Evolutionary conservation across 2,113 vertebrate genomes (phyloP).

Genomic region (Misgurnus mizolepis): DNA sequence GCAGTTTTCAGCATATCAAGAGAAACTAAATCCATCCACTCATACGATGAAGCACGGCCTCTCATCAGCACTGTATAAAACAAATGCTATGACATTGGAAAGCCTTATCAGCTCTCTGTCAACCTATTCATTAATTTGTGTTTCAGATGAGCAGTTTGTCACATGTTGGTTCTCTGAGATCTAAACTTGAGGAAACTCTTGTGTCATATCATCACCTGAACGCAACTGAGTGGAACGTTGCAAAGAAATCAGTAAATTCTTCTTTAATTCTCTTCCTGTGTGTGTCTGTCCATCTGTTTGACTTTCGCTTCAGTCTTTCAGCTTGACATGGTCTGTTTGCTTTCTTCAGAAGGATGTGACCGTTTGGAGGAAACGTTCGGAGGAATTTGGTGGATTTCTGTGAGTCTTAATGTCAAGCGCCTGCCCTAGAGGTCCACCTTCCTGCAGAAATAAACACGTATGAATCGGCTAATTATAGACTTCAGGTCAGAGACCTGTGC

Average conservation of each 20-base stretch:
- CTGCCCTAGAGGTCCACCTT: too few species aligned
- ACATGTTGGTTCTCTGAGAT: slow-evolving; percentile 22
- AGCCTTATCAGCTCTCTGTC: too few species aligned
- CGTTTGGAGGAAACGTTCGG: slow-evolving; percentile 83
- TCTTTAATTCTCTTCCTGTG: background rate
- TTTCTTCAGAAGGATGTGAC: slow-evolving; percentile 79
- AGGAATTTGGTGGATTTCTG: slow-evolving; percentile 85
- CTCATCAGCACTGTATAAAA: too few species aligned
- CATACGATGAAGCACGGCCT: too few species aligned
- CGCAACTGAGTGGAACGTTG: slow-evolving; percentile 41
- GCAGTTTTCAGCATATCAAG: too few species aligned
- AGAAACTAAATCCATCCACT: too few species aligned
- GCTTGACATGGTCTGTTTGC: background rate
- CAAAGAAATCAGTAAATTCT: slow-evolving; percentile 43
- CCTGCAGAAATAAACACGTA: too few species aligned
- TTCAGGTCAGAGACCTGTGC: too few species aligned
- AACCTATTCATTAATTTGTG: background rate
- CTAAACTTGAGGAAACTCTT: slow-evolving; percentile 38
- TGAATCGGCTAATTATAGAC: too few species aligned
- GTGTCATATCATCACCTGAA: slow-evolving; percentile 45
- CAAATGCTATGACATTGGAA: too few species aligned
- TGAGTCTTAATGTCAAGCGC: slow-evolving; percentile 67
- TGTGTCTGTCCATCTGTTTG: background rate
- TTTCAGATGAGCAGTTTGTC: slow-evolving; percentile 39
- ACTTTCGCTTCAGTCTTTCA: background rate